Evolutionary conservation across 2,888 invertebrate species (phyloP), one percentile per base, ranked within the genome.

Genomic region (Leptothorax acervorum): DNA sequence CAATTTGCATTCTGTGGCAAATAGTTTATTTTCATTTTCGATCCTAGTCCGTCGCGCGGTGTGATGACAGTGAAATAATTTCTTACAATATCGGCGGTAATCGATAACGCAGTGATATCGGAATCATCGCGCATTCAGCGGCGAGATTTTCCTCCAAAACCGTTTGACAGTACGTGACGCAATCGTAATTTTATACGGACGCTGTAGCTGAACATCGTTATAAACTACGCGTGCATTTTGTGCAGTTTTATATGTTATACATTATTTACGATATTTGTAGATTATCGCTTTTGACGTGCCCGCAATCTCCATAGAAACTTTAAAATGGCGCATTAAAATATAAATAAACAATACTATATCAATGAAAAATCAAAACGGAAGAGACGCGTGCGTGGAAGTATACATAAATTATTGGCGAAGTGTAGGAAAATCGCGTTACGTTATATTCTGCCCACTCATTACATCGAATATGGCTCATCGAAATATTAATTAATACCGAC

Each of bases 401-500:
- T 18, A 42, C 18, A n/a, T 23, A 48, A 70, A 70, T 70, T 79
- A 70, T 23, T 15, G 9, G 60, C 45, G 12, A 66, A 35, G 15
- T 60, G 11, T 12, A 12, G 4, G 60, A 71, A 71, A 79, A 62
- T 51, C 18, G n/a, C 15, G 45, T 45, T 57, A 70, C 39, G 35
- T 48, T 71, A 71, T 48, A 71, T 62, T 71, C 55, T 8, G 39
- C 23, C 60, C 57, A 18, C 23, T 57, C 48, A 28, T 53, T 15
- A 35, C 18, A 4, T 18, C 18, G 60, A 70, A n/a, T 60, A 35
- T 60, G 60, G 18, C n/a, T 12, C 8, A 57, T 12, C 57, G 28
- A 51, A 51, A 71, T 78, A 42, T 71, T 71, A 81, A 81, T 73
- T 81, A 71, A 81, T 39, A 62, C 28, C n/a, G n/a, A 60, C 68